Base-by-base conservation (phyloP, 2,797 vertebrate genomes). In the Okamejei kenojei region DNA sequence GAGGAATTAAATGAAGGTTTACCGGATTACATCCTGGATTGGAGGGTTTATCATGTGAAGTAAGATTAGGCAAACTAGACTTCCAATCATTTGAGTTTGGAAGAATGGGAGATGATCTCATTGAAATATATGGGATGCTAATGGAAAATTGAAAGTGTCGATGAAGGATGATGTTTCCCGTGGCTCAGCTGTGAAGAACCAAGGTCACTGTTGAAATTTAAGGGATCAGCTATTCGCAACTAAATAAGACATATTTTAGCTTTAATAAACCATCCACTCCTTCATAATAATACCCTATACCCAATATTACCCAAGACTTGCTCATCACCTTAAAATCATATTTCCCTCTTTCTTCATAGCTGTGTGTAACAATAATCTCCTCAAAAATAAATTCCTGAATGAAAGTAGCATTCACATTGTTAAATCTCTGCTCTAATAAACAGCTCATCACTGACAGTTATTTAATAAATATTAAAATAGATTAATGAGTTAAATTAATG, bases 401-500 rank as follows among this genome's bases (percentile, higher is more conserved):
- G 84, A 88, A 88, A 10, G n/a, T 88, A 88, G 68, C 68, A 35
- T 68, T 88, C n/a, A 68, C 63, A 68, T 88, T 65, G 68, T 88
- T 19, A 88, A 32, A 35, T 32, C 63, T 88, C 61, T 68, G 61
- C 63, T 68, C n/a, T 68, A 88, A 88, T 88, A 68, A 68, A 88
- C 84, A 88, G 17, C 63, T 65, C 32, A 32, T 32, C 61, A 65
- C 84, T 88, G 84, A 65, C 61, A 88, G 84, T 35, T 23, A 68
- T 88, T 88, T 32, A 88, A 88, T 68, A 88, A 86, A 68, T 88
- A 88, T 68, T 88, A 65, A 88, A 88, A 65, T 68, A n/a, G 15
- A n/a, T 88, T 88, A 68, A 65, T 88, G 84, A 88, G 84, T 65
- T 88, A 35, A 26, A 35, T 88, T 32, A 88, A 32, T 88, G 19